These are phyloP conservation scores for Nycticryphes semicollaris DNA, from an alignment of 2,113 vertebrate species.

Conservation along the genomic window DNA sequence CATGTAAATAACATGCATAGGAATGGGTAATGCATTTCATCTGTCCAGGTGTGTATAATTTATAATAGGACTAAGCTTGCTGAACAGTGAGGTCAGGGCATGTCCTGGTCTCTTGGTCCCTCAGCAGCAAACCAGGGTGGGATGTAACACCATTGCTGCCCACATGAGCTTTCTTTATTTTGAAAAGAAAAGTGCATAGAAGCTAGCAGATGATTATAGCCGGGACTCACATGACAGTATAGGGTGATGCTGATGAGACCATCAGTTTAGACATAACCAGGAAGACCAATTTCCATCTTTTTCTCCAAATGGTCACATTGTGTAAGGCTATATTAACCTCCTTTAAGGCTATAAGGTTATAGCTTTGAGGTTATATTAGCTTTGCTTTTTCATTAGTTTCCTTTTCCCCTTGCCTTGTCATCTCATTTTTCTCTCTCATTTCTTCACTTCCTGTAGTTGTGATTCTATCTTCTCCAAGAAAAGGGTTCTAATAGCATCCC, in stretches of 20 bases:
- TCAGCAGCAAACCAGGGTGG: neutral
- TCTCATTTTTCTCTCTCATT: neutral
- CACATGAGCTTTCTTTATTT: neutral
- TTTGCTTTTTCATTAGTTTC: neutral
- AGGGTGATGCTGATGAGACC: neutral
- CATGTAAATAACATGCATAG: neutral
- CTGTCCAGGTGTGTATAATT: neutral
- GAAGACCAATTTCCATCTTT: neutral
- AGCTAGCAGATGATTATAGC: neutral
- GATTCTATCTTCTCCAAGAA: neutral
- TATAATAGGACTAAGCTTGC: neutral
- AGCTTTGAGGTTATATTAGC: neutral
- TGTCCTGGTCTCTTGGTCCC: neutral
- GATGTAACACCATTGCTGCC: neutral
- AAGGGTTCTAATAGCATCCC: neutral
- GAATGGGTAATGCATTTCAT: neutral
- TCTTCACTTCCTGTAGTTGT: neutral
- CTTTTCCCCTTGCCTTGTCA: neutral
- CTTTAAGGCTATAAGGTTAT: neutral
- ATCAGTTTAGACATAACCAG: neutral
- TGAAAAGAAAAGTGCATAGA: neutral
- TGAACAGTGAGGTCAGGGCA: neutral
- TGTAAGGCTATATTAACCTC: neutral
- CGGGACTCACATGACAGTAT: neutral
- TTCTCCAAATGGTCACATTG: neutral